A percentile compares a stretch with the other conserved stretches of the same genome.
phyloP scores from a whole-genome alignment of 1,140 invertebrate genomes.

The Macrobrachium rosenbergii region DNA sequence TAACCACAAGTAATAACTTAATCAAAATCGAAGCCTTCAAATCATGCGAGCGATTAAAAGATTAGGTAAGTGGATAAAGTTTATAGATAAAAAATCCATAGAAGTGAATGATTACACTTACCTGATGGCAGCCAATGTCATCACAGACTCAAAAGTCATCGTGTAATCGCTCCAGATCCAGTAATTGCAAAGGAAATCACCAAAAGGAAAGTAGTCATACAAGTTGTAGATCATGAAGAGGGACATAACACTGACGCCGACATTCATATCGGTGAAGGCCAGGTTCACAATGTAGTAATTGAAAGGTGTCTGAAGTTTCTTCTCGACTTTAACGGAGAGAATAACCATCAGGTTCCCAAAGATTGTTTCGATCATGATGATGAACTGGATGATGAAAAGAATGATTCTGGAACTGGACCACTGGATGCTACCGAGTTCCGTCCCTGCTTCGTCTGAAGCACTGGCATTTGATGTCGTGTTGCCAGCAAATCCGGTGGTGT shows the following conservation, averaged over 20 bases:
- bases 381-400: conserved; percentile 62
- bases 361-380: conserved; percentile 67
- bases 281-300: conserved; percentile 69
- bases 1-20: no score
- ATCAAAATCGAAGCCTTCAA: no score
- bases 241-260: conserved; percentile 68
- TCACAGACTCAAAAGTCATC: conserved; percentile 71
- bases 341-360: conserved; percentile 68
- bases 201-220: conserved; percentile 67
- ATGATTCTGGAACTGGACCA: conserved; percentile 38
- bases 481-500: background rate
- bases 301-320: conserved; percentile 68
- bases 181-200: conserved; percentile 68
- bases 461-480: background rate
- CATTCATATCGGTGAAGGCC: conserved; percentile 68
- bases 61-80: no score
- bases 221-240: conserved; percentile 68
- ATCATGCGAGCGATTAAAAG: no score
- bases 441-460: background rate
- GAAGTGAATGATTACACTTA: conserved; percentile 66
- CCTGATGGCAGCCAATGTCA: conserved; percentile 70
- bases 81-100: no score
- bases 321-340: conserved; percentile 66
- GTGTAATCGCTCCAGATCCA: conserved; percentile 72
- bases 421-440: conserved; percentile 2